Conservation (phyloP, 1,140 invertebrate species). For the Trachelipus rathkii region DNA sequence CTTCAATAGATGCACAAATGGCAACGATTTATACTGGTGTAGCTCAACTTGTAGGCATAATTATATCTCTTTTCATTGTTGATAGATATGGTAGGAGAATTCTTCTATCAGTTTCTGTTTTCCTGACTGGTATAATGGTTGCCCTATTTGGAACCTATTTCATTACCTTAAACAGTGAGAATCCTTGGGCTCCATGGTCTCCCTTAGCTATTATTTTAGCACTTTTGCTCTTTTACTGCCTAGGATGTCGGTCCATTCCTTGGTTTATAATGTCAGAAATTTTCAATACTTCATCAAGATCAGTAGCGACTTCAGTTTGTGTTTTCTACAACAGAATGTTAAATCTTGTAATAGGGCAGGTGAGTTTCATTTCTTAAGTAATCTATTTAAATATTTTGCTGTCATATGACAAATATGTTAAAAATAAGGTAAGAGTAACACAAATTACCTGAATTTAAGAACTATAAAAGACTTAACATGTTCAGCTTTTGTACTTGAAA, state of each 20-base stretch:
- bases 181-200: not conserved
- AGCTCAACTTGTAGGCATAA: conserved; percentile 27
- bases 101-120: conserved; percentile 13
- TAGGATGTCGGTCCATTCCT: not conserved
- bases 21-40: conserved; percentile 29
- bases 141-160: not conserved
- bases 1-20: conserved; percentile 21
- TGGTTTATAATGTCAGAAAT: not conserved
- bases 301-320: not conserved
- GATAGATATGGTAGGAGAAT: conserved; percentile 27
- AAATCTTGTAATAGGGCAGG: no score
- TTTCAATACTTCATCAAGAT: not conserved
- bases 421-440: no score
- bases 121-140: not conserved
- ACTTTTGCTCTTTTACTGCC: not conserved
- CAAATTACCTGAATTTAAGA: no score
- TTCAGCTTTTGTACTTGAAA: no score
- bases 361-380: no score
- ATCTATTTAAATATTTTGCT: no score
- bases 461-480: no score
- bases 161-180: not conserved
- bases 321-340: not conserved
- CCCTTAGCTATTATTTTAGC: not conserved
- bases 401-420: no score
- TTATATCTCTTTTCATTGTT: conserved; percentile 27